These are phyloP conservation scores for Bugulina stolonifera DNA, from an alignment of 2,888 invertebrate species.

Conservation along the genomic window DNA sequence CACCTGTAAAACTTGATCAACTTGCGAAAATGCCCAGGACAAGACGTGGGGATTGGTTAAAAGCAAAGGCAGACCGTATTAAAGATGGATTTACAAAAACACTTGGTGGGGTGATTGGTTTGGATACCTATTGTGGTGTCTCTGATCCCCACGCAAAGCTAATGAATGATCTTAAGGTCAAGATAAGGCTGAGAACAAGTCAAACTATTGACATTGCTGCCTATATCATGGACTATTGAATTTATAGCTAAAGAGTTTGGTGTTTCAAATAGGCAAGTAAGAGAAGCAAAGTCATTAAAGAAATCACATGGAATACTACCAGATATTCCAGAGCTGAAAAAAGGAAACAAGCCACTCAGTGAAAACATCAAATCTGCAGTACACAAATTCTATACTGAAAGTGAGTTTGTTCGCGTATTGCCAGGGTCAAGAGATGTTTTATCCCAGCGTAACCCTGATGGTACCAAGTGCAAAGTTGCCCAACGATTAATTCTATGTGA, in stretches of 20 bases:
- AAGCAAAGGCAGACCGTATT: too few species aligned
- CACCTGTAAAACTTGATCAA: too few species aligned
- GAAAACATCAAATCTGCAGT: background rate
- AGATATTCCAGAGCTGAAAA: background rate
- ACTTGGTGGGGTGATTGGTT: too few species aligned
- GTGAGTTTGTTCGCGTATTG: background rate
- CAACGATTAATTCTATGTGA: background rate
- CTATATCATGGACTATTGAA: background rate
- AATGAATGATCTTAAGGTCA: too few species aligned
- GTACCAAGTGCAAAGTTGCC: background rate
- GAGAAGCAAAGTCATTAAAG: background rate
- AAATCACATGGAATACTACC: background rate
- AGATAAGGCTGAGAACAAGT: background rate
- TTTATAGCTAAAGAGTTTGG: background rate
- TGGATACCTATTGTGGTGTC: too few species aligned
- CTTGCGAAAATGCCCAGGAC: too few species aligned
- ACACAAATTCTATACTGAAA: background rate
- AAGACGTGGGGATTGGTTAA: too few species aligned
- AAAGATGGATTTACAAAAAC: too few species aligned
- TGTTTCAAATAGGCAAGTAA: background rate
- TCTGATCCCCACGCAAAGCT: too few species aligned
- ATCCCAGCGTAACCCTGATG: background rate
- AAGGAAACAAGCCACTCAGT: background rate
- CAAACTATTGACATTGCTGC: background rate
- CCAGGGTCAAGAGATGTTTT: background rate